Percentiles rank a stretch among this genome's conserved stretches.
These are phyloP conservation scores for Agrochola macilenta DNA, from an alignment of 2,888 invertebrate species.

Conservation along the genomic window DNA sequence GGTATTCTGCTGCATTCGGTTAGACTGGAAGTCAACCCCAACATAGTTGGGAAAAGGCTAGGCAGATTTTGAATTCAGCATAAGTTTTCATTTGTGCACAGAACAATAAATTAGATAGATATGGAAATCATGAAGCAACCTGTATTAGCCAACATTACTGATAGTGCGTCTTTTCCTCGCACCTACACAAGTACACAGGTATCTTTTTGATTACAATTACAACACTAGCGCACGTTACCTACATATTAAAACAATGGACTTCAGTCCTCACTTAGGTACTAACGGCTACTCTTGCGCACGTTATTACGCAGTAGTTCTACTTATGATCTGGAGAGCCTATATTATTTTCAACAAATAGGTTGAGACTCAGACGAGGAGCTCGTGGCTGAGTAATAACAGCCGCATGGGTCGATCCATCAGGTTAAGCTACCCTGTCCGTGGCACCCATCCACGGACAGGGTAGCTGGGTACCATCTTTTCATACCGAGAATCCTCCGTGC, in stretches of 20 bases:
- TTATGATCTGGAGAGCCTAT: constrained; percentile 56
- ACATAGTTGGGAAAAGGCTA: too few species aligned
- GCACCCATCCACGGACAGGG: too few species aligned
- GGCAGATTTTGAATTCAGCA: too few species aligned
- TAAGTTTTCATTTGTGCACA: too few species aligned
- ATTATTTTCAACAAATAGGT: constrained; percentile 13
- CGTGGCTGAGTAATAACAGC: too few species aligned
- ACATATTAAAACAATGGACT: constrained; percentile 52
- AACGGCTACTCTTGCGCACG: constrained; percentile 18
- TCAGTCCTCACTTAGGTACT: constrained; percentile 5
- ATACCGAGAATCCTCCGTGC: too few species aligned
- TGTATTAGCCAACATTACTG: neutral
- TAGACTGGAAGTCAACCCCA: too few species aligned
- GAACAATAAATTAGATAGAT: neutral
- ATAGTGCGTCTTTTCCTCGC: constrained; percentile 17
- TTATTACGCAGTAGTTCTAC: constrained; percentile 55
- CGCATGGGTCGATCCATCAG: too few species aligned
- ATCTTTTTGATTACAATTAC: constrained; percentile 46
- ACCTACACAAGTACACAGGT: constrained; percentile 1
- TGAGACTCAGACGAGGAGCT: too few species aligned
- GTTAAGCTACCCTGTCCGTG: too few species aligned
- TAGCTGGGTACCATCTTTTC: too few species aligned
- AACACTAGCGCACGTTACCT: constrained; percentile 31
- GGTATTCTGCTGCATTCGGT: too few species aligned
- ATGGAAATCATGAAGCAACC: constrained; percentile 8